A percentile compares a stretch with the other conserved stretches of the same genome.
phyloP scores from a whole-genome alignment of 2,113 vertebrate species.

The Danio rerio region DNA sequence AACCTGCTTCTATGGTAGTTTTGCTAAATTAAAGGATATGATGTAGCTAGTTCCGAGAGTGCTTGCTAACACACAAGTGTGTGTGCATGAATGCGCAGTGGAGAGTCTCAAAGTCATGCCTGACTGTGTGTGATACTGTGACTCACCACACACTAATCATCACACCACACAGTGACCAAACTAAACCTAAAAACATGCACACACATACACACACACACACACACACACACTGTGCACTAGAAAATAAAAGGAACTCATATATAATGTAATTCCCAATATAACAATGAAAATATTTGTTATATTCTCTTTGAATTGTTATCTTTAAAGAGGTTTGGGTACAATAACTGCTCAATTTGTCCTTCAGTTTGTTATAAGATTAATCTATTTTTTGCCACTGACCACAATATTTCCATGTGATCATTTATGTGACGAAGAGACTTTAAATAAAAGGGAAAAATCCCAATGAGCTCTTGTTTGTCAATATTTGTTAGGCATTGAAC shows the following conservation, averaged over 20 bases:
- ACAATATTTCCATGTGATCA: too few species aligned
- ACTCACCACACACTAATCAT: slow-evolving; percentile 26
- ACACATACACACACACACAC: background rate
- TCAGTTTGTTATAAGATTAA: too few species aligned
- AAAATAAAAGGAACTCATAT: too few species aligned
- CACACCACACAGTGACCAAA: background rate
- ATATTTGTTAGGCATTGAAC: too few species aligned
- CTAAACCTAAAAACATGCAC: background rate
- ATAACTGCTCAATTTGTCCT: background rate
- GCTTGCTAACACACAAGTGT: slow-evolving; percentile 32
- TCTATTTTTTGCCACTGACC: too few species aligned
- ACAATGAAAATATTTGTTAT: too few species aligned
- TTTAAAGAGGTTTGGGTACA: too few species aligned
- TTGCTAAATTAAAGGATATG: background rate
- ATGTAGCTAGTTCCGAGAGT: background rate
- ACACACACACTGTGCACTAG: background rate
- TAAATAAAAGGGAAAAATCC: too few species aligned
- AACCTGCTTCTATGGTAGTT: slow-evolving; percentile 13
- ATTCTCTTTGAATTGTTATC: background rate
- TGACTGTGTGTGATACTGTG: slow-evolving; percentile 18
- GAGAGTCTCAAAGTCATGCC: slow-evolving; percentile 33
- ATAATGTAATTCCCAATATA: background rate
- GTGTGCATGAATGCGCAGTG: slow-evolving; percentile 1
- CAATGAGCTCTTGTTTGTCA: too few species aligned
- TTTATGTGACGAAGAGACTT: background rate